Evolutionary conservation across 2,113 vertebrate genomes (phyloP).

Genomic region (Mastomys natalensis): DNA sequence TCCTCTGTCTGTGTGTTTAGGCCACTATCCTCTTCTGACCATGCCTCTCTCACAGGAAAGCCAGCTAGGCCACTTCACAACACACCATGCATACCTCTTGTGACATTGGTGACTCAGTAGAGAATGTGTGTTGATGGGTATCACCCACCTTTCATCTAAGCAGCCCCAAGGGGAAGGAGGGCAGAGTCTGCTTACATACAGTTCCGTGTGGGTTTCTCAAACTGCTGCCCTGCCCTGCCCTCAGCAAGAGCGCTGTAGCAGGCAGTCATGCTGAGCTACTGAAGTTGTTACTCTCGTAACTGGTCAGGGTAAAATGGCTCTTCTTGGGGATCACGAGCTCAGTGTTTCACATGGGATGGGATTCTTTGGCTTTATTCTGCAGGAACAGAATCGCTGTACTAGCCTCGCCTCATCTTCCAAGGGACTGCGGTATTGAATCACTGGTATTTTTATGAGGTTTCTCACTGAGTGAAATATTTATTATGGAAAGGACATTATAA

Average conservation of each 20-base stretch:
- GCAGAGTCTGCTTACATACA: not conserved
- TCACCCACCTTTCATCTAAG: not conserved
- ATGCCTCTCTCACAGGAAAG: not conserved
- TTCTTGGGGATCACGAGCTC: not conserved
- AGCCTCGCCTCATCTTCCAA: not conserved
- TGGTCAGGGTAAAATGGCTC: not conserved
- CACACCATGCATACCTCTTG: not conserved
- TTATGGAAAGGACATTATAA: slow-evolving; percentile 24
- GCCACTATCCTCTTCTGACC: not conserved
- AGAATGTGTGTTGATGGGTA: not conserved
- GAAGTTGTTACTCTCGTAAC: not conserved
- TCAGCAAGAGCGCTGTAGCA: not conserved
- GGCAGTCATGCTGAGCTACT: not conserved
- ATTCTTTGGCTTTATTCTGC: not conserved
- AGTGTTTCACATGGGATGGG: not conserved
- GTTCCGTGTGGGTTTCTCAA: not conserved
- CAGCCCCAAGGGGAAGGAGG: not conserved
- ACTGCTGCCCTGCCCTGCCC: too few relatives aligned
- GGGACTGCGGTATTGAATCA: slow-evolving; percentile 6
- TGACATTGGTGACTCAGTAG: too few relatives aligned
- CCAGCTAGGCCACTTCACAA: not conserved
- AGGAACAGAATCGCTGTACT: not conserved
- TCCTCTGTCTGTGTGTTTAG: not conserved
- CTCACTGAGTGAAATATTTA: slow-evolving; percentile 55
- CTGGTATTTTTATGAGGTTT: slow-evolving; percentile 49